phyloP scores from a whole-genome alignment of 2,888 invertebrate species.

The Patella depressa region DNA sequence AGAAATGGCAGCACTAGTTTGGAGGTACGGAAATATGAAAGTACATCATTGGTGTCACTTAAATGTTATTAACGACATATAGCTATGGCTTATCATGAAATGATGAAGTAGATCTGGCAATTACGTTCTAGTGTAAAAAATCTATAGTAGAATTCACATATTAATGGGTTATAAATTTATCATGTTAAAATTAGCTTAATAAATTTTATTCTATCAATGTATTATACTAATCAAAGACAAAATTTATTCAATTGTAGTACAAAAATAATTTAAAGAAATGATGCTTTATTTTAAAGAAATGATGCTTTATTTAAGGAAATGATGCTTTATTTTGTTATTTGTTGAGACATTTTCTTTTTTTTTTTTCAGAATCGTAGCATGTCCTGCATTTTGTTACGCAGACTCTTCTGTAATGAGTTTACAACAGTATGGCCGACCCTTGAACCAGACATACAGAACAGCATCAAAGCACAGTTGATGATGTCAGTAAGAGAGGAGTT shows the following conservation, averaged over 20 bases:
- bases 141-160: not conserved
- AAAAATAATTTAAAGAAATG: too few species aligned
- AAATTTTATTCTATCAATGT: not conserved
- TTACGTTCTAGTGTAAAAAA: too few species aligned
- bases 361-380: slow-evolving; percentile 81
- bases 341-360: not conserved
- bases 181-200: not conserved
- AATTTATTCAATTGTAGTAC: not conserved
- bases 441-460: slow-evolving; percentile 84
- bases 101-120: too few species aligned
- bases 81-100: too few species aligned
- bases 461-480: slow-evolving; percentile 89
- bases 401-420: slow-evolving; percentile 88
- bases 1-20: slow-evolving; percentile 84
- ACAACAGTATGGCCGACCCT: slow-evolving; percentile 92
- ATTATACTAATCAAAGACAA: not conserved
- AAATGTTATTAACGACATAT: too few species aligned
- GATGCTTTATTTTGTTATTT: not conserved
- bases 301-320: not conserved
- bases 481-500: slow-evolving; percentile 86
- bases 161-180: not conserved
- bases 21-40: slow-evolving; percentile 73
- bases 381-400: slow-evolving; percentile 93
- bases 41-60: too few species aligned
- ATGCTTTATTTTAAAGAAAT: too few species aligned